Base-by-base conservation (phyloP, 2,797 vertebrate genomes). In the Synanceia verrucosa region DNA sequence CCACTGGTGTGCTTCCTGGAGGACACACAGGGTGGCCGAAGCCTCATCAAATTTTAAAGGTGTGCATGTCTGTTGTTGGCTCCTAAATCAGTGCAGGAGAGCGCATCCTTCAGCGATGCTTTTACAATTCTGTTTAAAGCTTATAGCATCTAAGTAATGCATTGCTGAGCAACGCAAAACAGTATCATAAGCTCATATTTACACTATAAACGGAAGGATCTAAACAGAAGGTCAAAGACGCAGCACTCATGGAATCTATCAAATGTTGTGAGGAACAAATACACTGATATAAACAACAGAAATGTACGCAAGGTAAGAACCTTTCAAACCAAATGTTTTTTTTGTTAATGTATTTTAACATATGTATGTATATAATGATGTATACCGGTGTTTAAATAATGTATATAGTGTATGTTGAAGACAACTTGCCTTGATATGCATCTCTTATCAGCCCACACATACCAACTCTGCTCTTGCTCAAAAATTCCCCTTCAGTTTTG, bases 401-500 rank as follows among this genome's bases (percentile, higher is more conserved):
- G n/a, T n/a, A 33, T 10, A 44, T 12, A 44, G 11, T 44, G 21
- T 21, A 6, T 21, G 21, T 78, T 28, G 14, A 47, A 66, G 29
- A 19, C 3, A 56, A 74, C 44, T 59, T 4, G 63, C 24, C 41
- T 37, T 33, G 23, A 62, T 33, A 65, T 57, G 24, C 10, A 74
- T 69, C 70, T 77, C 57, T 65, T 8, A 66, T 60, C 47, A 64
- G 48, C 19, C 19, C 31, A 29, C 2, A 3, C 19, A 29, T 18
- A 21, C 8, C 14, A 60, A 75, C 53, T 51, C 34, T 58, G 67
- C 57, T 48, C 73, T 57, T 60, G 57, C 52, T 74, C 44, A 60
- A 28, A 65, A 78, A 81, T 47, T 50, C 47, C 19, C 39, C 70
- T 41, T 72, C 19, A 65, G 24, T 80, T 76, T 73, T 72, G 55